phyloP scores from a whole-genome alignment of 2,888 invertebrate species.

The Rhingia campestris region DNA sequence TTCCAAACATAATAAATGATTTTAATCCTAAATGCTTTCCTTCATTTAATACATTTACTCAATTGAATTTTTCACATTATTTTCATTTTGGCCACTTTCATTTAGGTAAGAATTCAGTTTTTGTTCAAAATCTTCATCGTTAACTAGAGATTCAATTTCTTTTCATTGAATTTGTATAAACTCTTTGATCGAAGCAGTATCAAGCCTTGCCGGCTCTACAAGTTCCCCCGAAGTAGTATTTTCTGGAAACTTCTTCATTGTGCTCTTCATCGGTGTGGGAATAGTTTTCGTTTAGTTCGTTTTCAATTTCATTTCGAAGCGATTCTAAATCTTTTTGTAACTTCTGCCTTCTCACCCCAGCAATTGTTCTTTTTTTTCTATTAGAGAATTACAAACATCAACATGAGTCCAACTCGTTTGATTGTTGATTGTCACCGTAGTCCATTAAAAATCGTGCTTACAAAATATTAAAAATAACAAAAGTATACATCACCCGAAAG shows the following conservation, averaged over 20 bases:
- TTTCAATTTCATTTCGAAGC: constrained; percentile 75
- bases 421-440: constrained; percentile 17
- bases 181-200: constrained; percentile 22
- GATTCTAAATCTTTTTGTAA: constrained; percentile 76
- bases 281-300: constrained; percentile 68
- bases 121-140: background rate
- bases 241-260: constrained; percentile 49
- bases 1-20: too few relatives aligned
- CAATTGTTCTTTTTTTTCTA: constrained; percentile 75
- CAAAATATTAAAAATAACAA: too few relatives aligned
- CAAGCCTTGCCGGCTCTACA: constrained; percentile 6
- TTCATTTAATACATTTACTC: too few relatives aligned
- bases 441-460: constrained; percentile 37
- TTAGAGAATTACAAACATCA: constrained; percentile 75
- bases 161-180: constrained; percentile 4
- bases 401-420: constrained; percentile 51
- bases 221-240: background rate
- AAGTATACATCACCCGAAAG: too few relatives aligned
- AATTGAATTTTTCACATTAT: too few relatives aligned
- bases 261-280: constrained; percentile 69
- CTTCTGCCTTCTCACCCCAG: constrained; percentile 74
- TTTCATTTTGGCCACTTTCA: too few relatives aligned
- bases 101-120: too few relatives aligned
- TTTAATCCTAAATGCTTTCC: too few relatives aligned
- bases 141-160: background rate